phyloP scores from a whole-genome alignment of 2,113 vertebrate species.

The Brevimyrus niger region DNA sequence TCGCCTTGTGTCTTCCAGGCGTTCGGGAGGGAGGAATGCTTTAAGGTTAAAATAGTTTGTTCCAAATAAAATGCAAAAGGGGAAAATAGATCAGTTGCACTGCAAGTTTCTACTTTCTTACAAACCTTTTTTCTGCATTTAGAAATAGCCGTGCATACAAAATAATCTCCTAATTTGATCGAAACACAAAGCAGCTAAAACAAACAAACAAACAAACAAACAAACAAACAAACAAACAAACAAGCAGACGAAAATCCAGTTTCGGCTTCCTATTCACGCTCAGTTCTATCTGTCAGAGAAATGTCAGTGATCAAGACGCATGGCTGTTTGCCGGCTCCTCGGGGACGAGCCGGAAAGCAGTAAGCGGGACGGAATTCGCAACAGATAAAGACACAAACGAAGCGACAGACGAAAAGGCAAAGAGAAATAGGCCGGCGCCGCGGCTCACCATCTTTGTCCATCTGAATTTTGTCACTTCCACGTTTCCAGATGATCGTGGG shows the following conservation, averaged over 20 bases:
- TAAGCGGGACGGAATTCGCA: not conserved
- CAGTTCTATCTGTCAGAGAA: constrained; percentile 9
- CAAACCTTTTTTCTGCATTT: not conserved
- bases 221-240: not conserved
- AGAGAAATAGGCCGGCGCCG: constrained; percentile 8
- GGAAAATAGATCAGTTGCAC: constrained; percentile 10
- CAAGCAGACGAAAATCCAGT: not conserved
- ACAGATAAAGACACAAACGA: constrained; percentile 2
- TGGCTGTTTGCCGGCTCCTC: not conserved
- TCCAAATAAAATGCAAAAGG: constrained; percentile 32
- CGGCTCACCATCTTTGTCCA: constrained; percentile 83
- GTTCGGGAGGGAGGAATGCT: constrained; percentile 42
- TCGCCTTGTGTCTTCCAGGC: constrained; percentile 34
- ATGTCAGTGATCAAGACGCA: not conserved
- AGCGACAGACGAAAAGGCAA: constrained; percentile 11
- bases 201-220: no score
- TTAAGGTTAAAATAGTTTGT: constrained; percentile 45
- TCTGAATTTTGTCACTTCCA: constrained; percentile 71
- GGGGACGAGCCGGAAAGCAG: not conserved
- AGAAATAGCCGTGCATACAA: not conserved
- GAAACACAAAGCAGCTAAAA: not conserved
- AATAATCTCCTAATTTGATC: not conserved
- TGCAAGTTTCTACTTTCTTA: not conserved
- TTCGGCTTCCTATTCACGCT: constrained; percentile 8
- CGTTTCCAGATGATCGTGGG: constrained; percentile 88